Percentiles rank a stretch among this genome's conserved stretches.
These are phyloP conservation scores for Drosophila lutescens DNA, from an alignment of 2,888 invertebrate species.

Conservation along the genomic window DNA sequence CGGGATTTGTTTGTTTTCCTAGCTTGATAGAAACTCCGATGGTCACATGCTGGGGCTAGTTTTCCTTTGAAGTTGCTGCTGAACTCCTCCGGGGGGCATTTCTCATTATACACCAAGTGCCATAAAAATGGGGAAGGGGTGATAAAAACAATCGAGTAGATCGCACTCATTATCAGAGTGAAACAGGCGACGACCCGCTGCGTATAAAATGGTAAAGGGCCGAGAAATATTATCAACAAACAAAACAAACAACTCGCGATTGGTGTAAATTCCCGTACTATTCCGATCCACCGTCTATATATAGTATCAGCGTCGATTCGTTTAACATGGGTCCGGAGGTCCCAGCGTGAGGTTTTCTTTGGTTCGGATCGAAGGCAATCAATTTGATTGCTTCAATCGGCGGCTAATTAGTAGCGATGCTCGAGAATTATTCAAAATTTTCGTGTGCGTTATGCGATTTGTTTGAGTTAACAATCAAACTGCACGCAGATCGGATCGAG, in stretches of 20 bases:
- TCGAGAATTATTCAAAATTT: slow-evolving; percentile 63
- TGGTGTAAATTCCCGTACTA: slow-evolving; percentile 30
- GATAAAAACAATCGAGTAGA: slow-evolving; percentile 55
- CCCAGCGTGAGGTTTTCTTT: slow-evolving; percentile 60
- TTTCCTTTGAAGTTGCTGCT: slow-evolving; percentile 65
- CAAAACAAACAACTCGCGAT: slow-evolving; percentile 50
- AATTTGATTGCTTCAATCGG: slow-evolving; percentile 80
- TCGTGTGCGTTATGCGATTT: slow-evolving; percentile 41
- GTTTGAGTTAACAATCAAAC: slow-evolving; percentile 70
- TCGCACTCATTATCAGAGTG: slow-evolving; percentile 71
- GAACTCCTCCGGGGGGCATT: slow-evolving; percentile 55
- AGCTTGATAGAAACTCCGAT: slow-evolving; percentile 34
- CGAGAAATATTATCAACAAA: slow-evolving; percentile 74
- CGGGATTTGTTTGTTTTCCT: slow-evolving; percentile 52
- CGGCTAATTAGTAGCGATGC: slow-evolving; percentile 75
- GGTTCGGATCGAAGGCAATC: slow-evolving; percentile 63
- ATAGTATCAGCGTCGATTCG: slow-evolving; percentile 63
- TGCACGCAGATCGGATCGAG: slow-evolving; percentile 42
- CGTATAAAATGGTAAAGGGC: slow-evolving; percentile 67
- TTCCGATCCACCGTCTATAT: slow-evolving; percentile 41
- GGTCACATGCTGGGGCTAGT: slow-evolving; percentile 66
- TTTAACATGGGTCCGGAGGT: slow-evolving; percentile 52
- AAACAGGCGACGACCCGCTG: slow-evolving; percentile 63
- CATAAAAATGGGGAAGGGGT: slow-evolving; percentile 37
- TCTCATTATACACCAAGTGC: slow-evolving; percentile 63